These are phyloP conservation scores for Alcedo quadribrachys DNA, from an alignment of 2,797 vertebrate genomes.

Conservation along the genomic window DNA sequence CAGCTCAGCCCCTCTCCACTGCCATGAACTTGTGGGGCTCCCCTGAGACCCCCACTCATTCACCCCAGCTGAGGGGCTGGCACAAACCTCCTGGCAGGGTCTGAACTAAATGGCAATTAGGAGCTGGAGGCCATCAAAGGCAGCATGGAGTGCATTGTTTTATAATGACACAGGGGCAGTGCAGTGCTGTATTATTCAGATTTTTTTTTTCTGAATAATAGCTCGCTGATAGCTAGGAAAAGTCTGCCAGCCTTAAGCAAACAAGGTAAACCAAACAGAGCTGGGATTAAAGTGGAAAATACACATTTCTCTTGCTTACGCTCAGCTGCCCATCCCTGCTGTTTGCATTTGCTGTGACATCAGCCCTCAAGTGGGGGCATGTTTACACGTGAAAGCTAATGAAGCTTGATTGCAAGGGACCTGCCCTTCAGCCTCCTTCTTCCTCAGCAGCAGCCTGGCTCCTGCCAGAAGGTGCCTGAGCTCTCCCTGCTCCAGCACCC, in stretches of 20 bases:
- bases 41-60: not conserved
- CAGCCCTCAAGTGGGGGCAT: conserved; percentile 25
- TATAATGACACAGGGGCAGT: not conserved
- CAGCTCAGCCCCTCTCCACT: not conserved
- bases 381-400: conserved; percentile 11
- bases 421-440: not conserved
- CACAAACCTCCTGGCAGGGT: not conserved
- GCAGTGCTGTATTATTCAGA: not conserved
- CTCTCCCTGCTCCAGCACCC: not conserved
- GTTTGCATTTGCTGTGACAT: conserved; percentile 59
- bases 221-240: conserved; percentile 16
- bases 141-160: not conserved
- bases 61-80: not conserved
- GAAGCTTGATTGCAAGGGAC: not conserved
- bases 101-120: not conserved
- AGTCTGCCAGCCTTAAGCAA: conserved; percentile 37
- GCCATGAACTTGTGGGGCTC: not conserved
- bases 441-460: not conserved
- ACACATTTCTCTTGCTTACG: not conserved
- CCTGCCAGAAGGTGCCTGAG: not conserved
- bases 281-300: conserved; percentile 22
- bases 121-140: not conserved
- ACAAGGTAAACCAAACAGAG: not conserved
- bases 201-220: not conserved
- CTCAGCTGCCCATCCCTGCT: conserved; percentile 11